Evolutionary conservation across 2,888 invertebrate genomes (phyloP).

Genomic region (Apamea epomidion): DNA sequence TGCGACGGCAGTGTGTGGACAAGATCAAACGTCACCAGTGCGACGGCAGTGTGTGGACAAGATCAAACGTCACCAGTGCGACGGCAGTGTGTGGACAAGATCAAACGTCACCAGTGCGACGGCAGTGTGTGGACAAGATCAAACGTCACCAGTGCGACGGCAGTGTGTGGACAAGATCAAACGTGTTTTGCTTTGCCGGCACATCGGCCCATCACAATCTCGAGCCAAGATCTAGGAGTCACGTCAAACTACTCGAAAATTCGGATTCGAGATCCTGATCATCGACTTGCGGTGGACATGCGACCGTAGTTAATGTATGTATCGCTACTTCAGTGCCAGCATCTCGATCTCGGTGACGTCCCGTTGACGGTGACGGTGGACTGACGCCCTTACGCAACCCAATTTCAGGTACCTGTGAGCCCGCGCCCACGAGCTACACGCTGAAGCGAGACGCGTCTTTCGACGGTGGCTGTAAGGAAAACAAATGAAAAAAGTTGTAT

Average conservation of each 20-base stretch:
- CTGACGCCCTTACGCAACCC: background rate
- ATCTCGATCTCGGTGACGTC: background rate
- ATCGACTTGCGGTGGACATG: background rate
- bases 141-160: background rate
- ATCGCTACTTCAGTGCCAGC: background rate
- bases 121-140: too few species aligned
- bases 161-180: background rate
- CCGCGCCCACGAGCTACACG: background rate
- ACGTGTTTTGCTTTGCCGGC: background rate
- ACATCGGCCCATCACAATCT: background rate
- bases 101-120: background rate
- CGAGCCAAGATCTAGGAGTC: background rate
- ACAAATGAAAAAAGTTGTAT: background rate
- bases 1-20: too few species aligned
- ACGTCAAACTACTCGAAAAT: background rate
- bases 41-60: too few species aligned
- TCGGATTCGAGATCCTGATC: background rate
- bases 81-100: too few species aligned
- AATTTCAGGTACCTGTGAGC: background rate
- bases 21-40: background rate
- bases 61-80: background rate
- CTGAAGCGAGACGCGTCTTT: background rate
- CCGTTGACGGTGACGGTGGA: background rate
- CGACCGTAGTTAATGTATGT: background rate
- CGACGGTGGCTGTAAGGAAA: background rate